Percentiles rank a stretch among this genome's conserved stretches.
These are phyloP conservation scores for Drosophila peninsularis DNA, from an alignment of 2,888 invertebrate genomes.

Conservation along the genomic window DNA sequence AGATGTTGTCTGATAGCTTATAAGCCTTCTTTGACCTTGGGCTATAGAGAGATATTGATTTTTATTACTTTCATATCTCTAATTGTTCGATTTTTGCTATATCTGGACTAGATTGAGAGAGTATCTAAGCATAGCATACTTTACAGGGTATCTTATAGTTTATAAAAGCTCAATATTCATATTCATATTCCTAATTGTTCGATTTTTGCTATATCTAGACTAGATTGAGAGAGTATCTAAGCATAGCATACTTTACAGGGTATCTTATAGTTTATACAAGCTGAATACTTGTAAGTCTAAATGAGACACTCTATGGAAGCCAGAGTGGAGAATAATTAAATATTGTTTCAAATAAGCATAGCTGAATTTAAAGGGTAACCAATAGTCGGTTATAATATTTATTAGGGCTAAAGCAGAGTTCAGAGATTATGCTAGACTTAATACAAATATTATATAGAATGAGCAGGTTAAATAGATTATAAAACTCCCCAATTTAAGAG, in stretches of 20 bases:
- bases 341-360: not conserved
- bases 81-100: not conserved
- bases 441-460: no score
- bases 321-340: not conserved
- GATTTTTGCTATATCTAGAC: not conserved
- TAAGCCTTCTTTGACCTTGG: not conserved
- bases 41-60: no score
- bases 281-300: not conserved
- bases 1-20: constrained; percentile 1
- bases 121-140: not conserved
- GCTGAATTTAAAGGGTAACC: not conserved
- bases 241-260: not conserved
- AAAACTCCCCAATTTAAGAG: no score
- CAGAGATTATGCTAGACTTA: no score
- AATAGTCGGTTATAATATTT: no score
- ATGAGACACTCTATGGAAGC: no score
- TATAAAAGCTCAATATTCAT: not conserved
- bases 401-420: no score
- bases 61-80: not conserved
- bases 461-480: no score
- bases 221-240: no score
- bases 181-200: no score
- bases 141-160: not conserved
- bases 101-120: not conserved
- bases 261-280: not conserved